These are phyloP conservation scores for Gadopsis marmoratus DNA, from an alignment of 2,797 vertebrate species.

Conservation along the genomic window DNA sequence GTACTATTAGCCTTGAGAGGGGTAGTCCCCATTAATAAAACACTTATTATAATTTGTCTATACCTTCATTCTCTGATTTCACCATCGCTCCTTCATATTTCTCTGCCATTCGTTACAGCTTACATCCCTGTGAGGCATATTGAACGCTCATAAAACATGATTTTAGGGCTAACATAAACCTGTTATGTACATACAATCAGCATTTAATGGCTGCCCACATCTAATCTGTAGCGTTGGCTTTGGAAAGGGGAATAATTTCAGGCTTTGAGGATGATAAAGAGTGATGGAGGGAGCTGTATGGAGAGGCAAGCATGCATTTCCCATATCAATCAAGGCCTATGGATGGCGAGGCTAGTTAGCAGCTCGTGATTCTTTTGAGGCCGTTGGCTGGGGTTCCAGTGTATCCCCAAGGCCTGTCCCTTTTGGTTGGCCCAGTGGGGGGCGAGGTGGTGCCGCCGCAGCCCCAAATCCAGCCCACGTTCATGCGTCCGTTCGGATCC, in stretches of 20 bases:
- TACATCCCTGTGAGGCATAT: conserved; percentile 38
- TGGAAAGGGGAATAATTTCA: conserved; percentile 79
- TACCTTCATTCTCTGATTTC: conserved; percentile 69
- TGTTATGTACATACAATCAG: conserved; percentile 82
- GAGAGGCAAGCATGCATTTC: conserved; percentile 88
- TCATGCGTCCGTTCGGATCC: conserved; percentile 99
- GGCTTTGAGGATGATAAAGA: conserved; percentile 82
- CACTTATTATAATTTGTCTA: conserved; percentile 70
- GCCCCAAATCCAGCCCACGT: conserved; percentile 93
- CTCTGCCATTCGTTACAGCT: conserved; percentile 77
- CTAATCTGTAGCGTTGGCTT: conserved; percentile 77
- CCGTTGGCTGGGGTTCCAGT: conserved; percentile 86
- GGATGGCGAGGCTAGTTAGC: conserved; percentile 93
- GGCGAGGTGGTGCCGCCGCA: conserved; percentile 81
- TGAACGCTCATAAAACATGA: conserved; percentile 64
- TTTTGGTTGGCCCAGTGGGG: conserved; percentile 92
- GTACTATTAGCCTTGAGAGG: conserved; percentile 49
- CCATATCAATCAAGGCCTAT: conserved; percentile 97
- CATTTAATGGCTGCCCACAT: conserved; percentile 79
- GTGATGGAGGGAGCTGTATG: conserved; percentile 76
- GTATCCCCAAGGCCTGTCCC: conserved; percentile 85
- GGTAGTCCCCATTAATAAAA: conserved; percentile 64
- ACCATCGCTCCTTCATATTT: conserved; percentile 75
- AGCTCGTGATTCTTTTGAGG: conserved; percentile 91
- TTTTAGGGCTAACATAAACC: conserved; percentile 80